Conservation (phyloP, 2,113 vertebrate genomes). For the Speoplatyrhinus poulsoni region DNA sequence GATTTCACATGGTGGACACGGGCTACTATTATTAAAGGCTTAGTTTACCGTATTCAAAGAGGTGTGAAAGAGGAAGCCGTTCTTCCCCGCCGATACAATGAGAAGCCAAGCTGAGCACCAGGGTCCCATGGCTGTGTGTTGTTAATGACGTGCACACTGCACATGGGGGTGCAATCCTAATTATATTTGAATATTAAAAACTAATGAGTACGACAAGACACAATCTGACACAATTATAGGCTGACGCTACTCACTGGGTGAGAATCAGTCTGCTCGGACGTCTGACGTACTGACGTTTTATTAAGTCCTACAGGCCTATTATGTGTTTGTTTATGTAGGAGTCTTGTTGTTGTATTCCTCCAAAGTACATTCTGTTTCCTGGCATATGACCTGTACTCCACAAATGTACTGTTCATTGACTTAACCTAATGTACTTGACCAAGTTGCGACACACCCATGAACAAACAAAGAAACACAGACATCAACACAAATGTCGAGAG, state of each 20-base stretch:
- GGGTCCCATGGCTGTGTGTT: conserved; percentile 24
- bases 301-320: too few species aligned
- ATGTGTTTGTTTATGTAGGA: too few species aligned
- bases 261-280: too few species aligned
- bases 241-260: conserved; percentile 31
- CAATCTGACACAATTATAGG: conserved; percentile 58
- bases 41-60: conserved; percentile 15
- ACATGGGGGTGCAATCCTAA: conserved; percentile 11
- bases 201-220: conserved; percentile 49
- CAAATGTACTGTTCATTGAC: not conserved
- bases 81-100: not conserved
- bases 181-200: conserved; percentile 47
- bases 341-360: too few species aligned
- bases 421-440: conserved; percentile 9
- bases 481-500: not conserved
- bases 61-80: conserved; percentile 16
- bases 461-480: not conserved
- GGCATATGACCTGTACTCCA: not conserved
- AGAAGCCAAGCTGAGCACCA: conserved; percentile 15
- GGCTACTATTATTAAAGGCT: conserved; percentile 1
- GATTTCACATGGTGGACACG: conserved; percentile 1
- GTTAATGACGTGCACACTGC: conserved; percentile 24
- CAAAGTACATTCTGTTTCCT: too few species aligned
- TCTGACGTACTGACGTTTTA: too few species aligned
- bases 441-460: not conserved